Percentiles rank a stretch among this genome's conserved stretches.
These are phyloP conservation scores for Holocentrus rufus DNA, from an alignment of 2,797 vertebrate genomes.

Conservation along the genomic window DNA sequence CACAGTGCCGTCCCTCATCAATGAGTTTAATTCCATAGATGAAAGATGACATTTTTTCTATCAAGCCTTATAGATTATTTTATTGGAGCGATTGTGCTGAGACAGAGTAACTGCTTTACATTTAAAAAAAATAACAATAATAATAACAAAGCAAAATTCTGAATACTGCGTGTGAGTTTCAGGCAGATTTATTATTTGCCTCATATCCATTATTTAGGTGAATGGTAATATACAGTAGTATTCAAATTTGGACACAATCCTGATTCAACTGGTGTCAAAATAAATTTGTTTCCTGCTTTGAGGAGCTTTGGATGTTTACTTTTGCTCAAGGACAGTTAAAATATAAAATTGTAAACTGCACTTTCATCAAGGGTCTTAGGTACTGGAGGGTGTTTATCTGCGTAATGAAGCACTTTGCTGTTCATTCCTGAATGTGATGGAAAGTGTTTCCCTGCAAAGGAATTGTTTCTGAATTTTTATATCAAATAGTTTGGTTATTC, in stretches of 20 bases:
- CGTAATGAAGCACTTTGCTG: background rate
- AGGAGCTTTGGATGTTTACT: background rate
- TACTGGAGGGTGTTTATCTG: background rate
- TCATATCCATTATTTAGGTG: background rate
- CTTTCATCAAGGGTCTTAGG: constrained; percentile 3
- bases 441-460: background rate
- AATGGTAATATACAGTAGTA: background rate
- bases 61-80: background rate
- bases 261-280: background rate
- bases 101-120: background rate
- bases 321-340: constrained; percentile 6
- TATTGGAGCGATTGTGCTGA: background rate
- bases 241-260: background rate
- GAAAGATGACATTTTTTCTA: background rate
- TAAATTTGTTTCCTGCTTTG: background rate
- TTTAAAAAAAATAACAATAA: background rate
- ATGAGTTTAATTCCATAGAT: background rate
- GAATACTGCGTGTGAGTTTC: background rate
- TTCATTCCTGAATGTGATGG: constrained; percentile 7
- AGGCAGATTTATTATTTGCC: background rate
- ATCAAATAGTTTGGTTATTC: background rate
- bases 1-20: background rate
- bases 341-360: background rate
- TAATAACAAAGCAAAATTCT: background rate
- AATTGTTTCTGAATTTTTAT: too few relatives aligned